Base-by-base conservation (phyloP, 2,888 invertebrate genomes). In the Germaria angustata region DNA sequence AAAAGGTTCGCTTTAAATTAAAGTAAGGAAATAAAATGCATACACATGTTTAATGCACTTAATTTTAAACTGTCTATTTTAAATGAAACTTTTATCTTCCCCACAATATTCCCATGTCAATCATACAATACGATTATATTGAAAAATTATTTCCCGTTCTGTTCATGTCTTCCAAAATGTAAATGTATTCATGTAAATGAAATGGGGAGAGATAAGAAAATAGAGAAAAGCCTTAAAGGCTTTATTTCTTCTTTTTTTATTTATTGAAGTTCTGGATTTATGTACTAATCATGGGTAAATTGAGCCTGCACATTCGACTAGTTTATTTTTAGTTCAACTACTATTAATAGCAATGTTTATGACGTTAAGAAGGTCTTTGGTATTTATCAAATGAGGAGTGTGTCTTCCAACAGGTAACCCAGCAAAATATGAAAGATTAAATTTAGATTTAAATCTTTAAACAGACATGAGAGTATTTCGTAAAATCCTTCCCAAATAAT, bases 311-410 rank as follows among this genome's bases (percentile, higher is more conserved):
- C 22, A 11, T 17, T 49, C 46, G 13, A 51, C 9, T 49, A n/a
- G 36, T 36, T 36, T n/a, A 51, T 17, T 66, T 53, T 53, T 24
- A 61, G 24, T 22, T 49, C 28, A 20, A 9, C 11, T 20, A 66
- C 22, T 53, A 69, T 69, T 55, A 41, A 69, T 55, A 55, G 41
- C 55, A 55, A 69, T 44, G 41, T 55, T 69, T 55, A 34, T 55
- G 55, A 55, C 32, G 28, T 55, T 20, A 39, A 68, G 39, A 15
- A 41, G 22, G n/a, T 24, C 24, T 61, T 28, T 28, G 6, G 11
- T 22, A 24, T 24, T 24, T 51, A 17, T 46, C 9, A 46, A 46
- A 46, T n/a, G n/a, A n/a, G n/a, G n/a, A n/a, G n/a, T n/a, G n/a
- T n/a, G n/a, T n/a, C n/a, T n/a, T n/a, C n/a, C n/a, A n/a, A n/a